A percentile compares a stretch with the other conserved stretches of the same genome.
Evolutionary conservation across 2,888 invertebrate species (phyloP).

Genomic region (Theristus sp.): DNA sequence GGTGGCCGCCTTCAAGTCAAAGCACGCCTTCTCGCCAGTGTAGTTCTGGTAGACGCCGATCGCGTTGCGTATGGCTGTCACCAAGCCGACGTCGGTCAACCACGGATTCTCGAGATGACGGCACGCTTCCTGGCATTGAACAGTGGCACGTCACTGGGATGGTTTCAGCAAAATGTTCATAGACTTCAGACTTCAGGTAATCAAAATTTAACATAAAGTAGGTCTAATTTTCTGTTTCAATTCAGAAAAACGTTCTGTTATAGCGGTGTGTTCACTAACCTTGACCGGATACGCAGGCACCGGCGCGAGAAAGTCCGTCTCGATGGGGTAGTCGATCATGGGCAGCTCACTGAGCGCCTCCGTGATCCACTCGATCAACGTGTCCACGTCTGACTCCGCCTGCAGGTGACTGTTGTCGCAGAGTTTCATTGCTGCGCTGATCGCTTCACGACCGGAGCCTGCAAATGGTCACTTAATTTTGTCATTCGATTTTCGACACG

Average conservation of each 20-base stretch:
- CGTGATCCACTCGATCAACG: conserved; percentile 49
- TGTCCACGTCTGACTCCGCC: conserved; percentile 35
- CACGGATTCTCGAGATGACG: conserved; percentile 32
- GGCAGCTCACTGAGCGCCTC: conserved; percentile 59
- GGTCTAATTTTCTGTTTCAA: too few relatives aligned
- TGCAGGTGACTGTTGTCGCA: conserved; percentile 44
- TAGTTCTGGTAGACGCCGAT: conserved; percentile 55
- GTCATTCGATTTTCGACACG: too few relatives aligned
- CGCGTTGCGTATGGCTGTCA: conserved; percentile 12
- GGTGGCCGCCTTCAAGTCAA: conserved; percentile 43
- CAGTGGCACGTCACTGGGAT: neutral
- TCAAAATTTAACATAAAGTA: too few relatives aligned
- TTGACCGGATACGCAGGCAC: conserved; percentile 66
- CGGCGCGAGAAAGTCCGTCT: conserved; percentile 51
- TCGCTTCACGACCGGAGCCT: conserved; percentile 48
- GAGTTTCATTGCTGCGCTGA: conserved; percentile 53
- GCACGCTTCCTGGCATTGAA: conserved; percentile 42
- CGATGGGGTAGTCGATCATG: conserved; percentile 88
- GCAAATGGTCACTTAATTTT: too few relatives aligned
- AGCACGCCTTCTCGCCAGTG: conserved; percentile 50
- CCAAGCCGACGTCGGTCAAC: conserved; percentile 10
- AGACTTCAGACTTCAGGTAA: too few relatives aligned
- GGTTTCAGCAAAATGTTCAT: neutral
- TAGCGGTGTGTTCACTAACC: too few relatives aligned
- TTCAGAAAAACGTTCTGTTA: too few relatives aligned